Evolutionary conservation across 2,797 vertebrate species (phyloP).

Genomic region (Poecilia wingei): DNA sequence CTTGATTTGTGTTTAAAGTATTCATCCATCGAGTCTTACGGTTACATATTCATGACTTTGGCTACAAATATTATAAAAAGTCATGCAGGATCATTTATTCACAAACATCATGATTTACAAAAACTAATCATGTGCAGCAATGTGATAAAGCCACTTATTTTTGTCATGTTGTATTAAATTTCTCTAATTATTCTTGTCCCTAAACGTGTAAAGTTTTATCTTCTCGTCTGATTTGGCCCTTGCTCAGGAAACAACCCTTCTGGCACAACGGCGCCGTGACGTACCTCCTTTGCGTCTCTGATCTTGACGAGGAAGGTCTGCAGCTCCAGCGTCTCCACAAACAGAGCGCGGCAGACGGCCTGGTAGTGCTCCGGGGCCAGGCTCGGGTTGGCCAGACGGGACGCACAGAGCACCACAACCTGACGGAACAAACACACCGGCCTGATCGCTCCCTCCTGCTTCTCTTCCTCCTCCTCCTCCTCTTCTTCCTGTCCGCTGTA

Average conservation of each 20-base stretch:
- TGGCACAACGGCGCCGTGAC: background rate
- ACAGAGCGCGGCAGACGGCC: conserved; percentile 92
- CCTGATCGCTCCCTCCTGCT: conserved; percentile 75
- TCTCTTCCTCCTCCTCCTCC: conserved; percentile 88
- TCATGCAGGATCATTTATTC: background rate
- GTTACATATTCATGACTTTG: background rate
- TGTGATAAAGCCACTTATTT: background rate
- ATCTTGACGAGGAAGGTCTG: conserved; percentile 92
- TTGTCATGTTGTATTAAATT: background rate
- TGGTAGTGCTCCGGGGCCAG: conserved; percentile 90
- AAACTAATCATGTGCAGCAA: background rate
- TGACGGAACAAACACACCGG: conserved; percentile 84
- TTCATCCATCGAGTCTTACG: background rate
- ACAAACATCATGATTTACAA: background rate
- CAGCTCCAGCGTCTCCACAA: conserved; percentile 93
- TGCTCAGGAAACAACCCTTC: background rate
- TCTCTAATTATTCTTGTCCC: background rate
- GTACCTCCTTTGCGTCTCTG: conserved; percentile 91
- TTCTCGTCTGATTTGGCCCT: background rate
- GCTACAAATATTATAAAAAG: background rate
- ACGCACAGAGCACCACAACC: conserved; percentile 87
- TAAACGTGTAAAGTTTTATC: background rate
- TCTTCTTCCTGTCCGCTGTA: conserved; percentile 91
- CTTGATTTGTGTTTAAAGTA: background rate
- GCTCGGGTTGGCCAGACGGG: conserved; percentile 82